Evolutionary conservation across 1,140 invertebrate genomes (phyloP).

Genomic region (Pteromalus puparum): DNA sequence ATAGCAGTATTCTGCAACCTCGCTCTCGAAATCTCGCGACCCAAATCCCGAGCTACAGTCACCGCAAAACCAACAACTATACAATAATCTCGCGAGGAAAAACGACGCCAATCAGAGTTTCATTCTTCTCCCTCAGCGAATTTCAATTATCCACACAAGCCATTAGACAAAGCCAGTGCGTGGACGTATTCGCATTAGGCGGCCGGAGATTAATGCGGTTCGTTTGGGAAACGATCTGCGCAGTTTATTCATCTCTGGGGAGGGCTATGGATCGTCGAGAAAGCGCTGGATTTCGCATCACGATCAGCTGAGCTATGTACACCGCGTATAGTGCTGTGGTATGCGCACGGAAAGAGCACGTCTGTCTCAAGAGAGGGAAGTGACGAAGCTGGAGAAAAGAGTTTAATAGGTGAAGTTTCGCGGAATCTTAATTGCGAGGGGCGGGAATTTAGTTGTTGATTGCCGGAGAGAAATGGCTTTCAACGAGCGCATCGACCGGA

Average conservation of each 20-base stretch:
- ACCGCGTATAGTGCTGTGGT: too few relatives aligned
- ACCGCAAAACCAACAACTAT: too few relatives aligned
- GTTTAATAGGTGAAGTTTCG: neutral
- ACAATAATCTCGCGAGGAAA: neutral
- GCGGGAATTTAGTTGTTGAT: neutral
- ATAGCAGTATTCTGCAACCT: neutral
- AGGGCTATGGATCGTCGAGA: neutral
- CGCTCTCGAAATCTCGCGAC: neutral
- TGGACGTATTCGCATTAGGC: neutral
- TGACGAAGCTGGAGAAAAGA: neutral
- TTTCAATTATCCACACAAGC: slow-evolving; percentile 22
- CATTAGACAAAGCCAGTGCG: neutral
- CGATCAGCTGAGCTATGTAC: too few relatives aligned
- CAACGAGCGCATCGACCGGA: neutral
- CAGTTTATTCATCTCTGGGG: neutral
- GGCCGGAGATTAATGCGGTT: slow-evolving; percentile 18
- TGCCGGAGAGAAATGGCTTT: neutral
- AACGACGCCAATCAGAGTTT: neutral
- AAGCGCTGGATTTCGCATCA: neutral
- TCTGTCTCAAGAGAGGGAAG: too few relatives aligned
- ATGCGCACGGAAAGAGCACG: too few relatives aligned
- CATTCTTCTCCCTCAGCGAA: neutral
- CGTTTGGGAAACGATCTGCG: neutral
- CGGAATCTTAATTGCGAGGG: neutral
- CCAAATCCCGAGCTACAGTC: neutral